phyloP scores from a whole-genome alignment of 2,113 vertebrate genomes.

The Dasyornis broadbenti region DNA sequence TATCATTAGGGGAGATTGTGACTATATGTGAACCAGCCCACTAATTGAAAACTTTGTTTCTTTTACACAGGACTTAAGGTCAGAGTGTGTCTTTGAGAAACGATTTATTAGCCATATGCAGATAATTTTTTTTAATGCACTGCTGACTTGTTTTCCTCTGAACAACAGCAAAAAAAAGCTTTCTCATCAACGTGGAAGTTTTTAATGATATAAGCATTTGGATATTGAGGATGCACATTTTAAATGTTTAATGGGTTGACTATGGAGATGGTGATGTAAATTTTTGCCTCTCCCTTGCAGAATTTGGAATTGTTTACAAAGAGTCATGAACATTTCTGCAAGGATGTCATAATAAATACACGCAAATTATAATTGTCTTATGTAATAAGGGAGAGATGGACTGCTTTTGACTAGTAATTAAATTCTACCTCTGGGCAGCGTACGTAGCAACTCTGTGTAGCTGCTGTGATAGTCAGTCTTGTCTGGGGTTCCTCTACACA shows the following conservation, averaged over 20 bases:
- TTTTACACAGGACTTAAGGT: not conserved
- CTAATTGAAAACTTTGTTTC: not conserved
- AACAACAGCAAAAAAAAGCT: not conserved
- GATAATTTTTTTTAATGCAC: not conserved
- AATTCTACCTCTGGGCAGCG: slow-evolving; percentile 26
- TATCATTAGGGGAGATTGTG: not conserved
- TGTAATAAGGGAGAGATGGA: not conserved
- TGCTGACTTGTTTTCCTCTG: not conserved
- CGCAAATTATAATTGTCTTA: slow-evolving; percentile 5
- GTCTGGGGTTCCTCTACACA: slow-evolving; percentile 27
- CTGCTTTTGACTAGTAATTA: slow-evolving; percentile 37
- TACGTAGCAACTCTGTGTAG: not conserved
- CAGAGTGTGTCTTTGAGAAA: not conserved
- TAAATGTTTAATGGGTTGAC: not conserved
- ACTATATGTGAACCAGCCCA: not conserved
- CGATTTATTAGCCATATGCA: not conserved
- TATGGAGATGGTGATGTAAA: not conserved
- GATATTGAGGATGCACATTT: not conserved
- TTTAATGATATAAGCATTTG: not conserved
- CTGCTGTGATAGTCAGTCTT: not conserved
- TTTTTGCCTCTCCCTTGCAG: not conserved
- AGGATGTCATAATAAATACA: slow-evolving; percentile 14
- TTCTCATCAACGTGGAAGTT: not conserved
- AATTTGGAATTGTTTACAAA: slow-evolving; percentile 1
- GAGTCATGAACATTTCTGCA: not conserved